Percentiles rank a stretch among this genome's conserved stretches.
These are phyloP conservation scores for Brachylomia viminalis DNA, from an alignment of 2,888 invertebrate genomes.

Conservation along the genomic window DNA sequence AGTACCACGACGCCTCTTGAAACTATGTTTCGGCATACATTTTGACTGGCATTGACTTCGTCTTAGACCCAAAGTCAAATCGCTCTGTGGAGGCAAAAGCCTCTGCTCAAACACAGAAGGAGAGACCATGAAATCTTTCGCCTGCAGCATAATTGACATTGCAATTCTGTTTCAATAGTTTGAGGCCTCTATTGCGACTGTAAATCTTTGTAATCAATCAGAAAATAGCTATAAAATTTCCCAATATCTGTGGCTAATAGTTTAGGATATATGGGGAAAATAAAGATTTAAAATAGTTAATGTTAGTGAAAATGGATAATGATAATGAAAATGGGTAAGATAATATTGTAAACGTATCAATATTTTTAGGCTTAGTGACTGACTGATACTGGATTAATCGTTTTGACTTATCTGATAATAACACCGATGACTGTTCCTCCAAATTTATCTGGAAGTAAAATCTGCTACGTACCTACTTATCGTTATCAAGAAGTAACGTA, in stretches of 20 bases:
- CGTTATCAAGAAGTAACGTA: not conserved
- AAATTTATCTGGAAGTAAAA: conserved; percentile 19
- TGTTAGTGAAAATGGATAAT: conserved; percentile 25
- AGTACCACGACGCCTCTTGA: not conserved
- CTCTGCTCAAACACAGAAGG: not conserved
- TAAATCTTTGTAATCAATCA: not conserved
- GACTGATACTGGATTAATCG: conserved; percentile 15
- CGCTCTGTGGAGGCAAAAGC: not conserved
- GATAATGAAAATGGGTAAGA: conserved; percentile 14
- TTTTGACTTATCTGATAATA: conserved; percentile 19
- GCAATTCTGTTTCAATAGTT: not conserved
- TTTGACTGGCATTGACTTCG: not conserved
- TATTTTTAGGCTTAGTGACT: not conserved
- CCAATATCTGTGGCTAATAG: not conserved
- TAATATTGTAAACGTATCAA: conserved; percentile 27
- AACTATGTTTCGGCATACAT: not conserved
- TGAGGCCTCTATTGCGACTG: not conserved
- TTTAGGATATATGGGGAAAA: not conserved
- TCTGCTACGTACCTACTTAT: not conserved
- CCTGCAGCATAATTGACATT: not conserved
- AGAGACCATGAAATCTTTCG: not conserved
- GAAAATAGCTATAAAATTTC: not conserved
- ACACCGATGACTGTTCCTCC: conserved; percentile 14
- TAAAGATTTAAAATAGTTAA: conserved; percentile 1
- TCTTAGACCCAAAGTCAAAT: not conserved